Base-by-base conservation (phyloP, 2,113 vertebrate species). In the Sylvilagus bachmani region DNA sequence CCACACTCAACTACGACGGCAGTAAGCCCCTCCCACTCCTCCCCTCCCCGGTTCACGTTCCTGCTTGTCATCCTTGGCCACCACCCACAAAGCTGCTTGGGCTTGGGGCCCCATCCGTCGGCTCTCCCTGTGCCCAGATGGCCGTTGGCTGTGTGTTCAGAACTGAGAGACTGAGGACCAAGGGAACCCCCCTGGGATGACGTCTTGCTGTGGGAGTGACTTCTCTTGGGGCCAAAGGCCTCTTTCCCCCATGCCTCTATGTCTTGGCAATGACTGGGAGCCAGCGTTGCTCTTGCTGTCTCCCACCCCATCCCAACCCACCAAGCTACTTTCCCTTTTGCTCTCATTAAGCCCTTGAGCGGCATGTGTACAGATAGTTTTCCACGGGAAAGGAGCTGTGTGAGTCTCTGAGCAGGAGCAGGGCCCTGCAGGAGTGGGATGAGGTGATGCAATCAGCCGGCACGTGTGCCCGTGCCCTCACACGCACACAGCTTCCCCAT, bases 1-100 rank as follows among this genome's bases (percentile, higher is more conserved):
- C 99, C 77, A 99, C 99, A 0, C 98, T 99, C 64, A 99, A 99
- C 97, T 98, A 98, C 0, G 99, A 99, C 0, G 99, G 99, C 98
- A 99, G 99, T 99, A 98, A 99, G 99, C 99, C 78, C 31, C 62
- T 78, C 16, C 38, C 7, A 44, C 44, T 44, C 44, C 6, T 44
- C 44, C 44, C 44, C 44, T 44, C 44, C 44, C 74, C 62, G 5
- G 10, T 2, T 9, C 0, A 33, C 49, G 5, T 8, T 64, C 67
- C 44, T 16, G 36, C 36, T 36, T 21, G 2, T 25, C 33, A 1
- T 21, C 38, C 3, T 25, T 0, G 44, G 6, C 74, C 96, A 2
- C 24, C 5, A 90, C 82, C 88, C 69, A 1, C 27, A 94, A 61
- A 77, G 21, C 14, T 84, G 85, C 1, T 25, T 0, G 19, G 69